Percentiles rank a stretch among this genome's conserved stretches.
phyloP scores from a whole-genome alignment of 2,888 invertebrate species.

The Amphipyra berbera region DNA sequence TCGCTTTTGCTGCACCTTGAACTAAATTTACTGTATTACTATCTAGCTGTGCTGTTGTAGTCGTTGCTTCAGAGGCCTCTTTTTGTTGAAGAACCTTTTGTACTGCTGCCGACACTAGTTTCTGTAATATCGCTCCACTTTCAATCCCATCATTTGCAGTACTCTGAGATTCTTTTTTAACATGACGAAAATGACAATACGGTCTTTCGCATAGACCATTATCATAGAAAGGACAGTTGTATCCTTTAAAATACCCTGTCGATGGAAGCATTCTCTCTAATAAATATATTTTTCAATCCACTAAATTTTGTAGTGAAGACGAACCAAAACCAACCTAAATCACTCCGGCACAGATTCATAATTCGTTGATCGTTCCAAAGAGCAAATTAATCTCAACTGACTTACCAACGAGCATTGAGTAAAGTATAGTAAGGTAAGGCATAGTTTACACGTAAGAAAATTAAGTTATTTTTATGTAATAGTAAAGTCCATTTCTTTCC shows the following conservation, averaged over 20 bases:
- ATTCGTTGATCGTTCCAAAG: background rate
- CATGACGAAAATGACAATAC: constrained; percentile 97
- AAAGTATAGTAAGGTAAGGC: too few relatives aligned
- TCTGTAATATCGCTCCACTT: constrained; percentile 88
- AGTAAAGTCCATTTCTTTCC: too few relatives aligned
- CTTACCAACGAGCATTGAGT: too few relatives aligned
- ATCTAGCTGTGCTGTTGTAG: constrained; percentile 61
- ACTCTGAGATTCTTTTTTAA: constrained; percentile 91
- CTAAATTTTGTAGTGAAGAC: constrained; percentile 39
- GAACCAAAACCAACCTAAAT: constrained; percentile 54
- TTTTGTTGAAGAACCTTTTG: constrained; percentile 90
- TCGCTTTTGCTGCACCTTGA: constrained; percentile 82
- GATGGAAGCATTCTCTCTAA: constrained; percentile 96
- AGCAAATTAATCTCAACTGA: too few relatives aligned
- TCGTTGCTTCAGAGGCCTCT: constrained; percentile 69
- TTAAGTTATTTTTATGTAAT: too few relatives aligned
- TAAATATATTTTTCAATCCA: constrained; percentile 31
- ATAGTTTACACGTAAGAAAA: too few relatives aligned
- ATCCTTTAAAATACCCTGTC: constrained; percentile 96
- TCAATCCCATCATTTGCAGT: constrained; percentile 80
- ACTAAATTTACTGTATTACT: constrained; percentile 54
- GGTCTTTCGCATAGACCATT: constrained; percentile 95
- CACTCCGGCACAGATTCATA: constrained; percentile 15
- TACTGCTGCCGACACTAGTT: constrained; percentile 90
- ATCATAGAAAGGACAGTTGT: constrained; percentile 96